A percentile compares a stretch with the other conserved stretches of the same genome.
phyloP scores from a whole-genome alignment of 2,888 invertebrate genomes.

The Rambutsinella grinnellia region DNA sequence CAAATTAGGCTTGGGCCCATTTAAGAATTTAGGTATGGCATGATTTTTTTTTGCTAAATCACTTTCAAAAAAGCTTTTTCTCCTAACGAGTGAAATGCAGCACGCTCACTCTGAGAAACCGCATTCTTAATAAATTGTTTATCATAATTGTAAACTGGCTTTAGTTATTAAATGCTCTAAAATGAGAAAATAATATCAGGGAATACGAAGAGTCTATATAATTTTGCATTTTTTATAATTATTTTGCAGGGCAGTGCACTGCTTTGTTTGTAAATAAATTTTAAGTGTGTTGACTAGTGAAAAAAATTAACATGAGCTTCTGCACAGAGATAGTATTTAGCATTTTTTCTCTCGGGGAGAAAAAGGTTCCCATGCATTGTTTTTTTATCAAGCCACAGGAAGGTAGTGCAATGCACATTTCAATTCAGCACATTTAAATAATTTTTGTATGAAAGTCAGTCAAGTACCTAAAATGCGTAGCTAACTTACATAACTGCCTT shows the following conservation, averaged over 20 bases:
- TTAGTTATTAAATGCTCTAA: too few relatives aligned
- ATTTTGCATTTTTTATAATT: not conserved
- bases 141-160: too few relatives aligned
- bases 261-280: not conserved
- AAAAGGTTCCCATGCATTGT: constrained; percentile 42
- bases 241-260: not conserved
- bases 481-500: not conserved
- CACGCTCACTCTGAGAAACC: too few relatives aligned
- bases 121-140: too few relatives aligned
- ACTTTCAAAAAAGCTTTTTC: too few relatives aligned
- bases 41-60: too few relatives aligned
- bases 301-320: not conserved
- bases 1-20: too few relatives aligned
- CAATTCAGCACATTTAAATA: not conserved
- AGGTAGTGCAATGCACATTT: not conserved
- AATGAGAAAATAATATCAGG: not conserved
- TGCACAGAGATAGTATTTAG: too few relatives aligned
- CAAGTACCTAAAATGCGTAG: not conserved
- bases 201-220: not conserved
- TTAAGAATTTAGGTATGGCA: too few relatives aligned
- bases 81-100: too few relatives aligned
- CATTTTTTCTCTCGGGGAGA: not conserved
- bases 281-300: not conserved
- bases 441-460: not conserved
- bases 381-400: not conserved